Evolutionary conservation across 2,113 vertebrate genomes (phyloP), one percentile per base, ranked within the genome.

Genomic region (Formicarius rufipectus): DNA sequence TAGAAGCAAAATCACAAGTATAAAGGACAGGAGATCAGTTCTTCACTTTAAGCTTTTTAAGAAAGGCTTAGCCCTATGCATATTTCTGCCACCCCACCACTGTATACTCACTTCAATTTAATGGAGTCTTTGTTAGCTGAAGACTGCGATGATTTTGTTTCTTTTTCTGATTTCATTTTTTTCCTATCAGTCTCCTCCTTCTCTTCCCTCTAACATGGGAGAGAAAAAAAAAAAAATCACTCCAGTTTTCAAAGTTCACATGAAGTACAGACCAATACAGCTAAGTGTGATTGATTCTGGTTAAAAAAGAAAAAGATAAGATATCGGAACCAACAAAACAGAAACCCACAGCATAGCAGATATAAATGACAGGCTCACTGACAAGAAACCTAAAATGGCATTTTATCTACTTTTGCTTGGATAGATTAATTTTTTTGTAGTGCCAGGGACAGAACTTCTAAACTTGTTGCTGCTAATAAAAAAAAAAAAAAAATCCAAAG

Each of bases 81-180:
- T 39, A 59, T 19, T 77, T 59, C 35, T 68, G 64, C 37, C 14
- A 89, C 30, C 40, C 69, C 49, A 56, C 35, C 45, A 22, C 56
- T 45, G 30, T 19, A 53, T 89, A 98, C 98, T 97, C 96, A 99
- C 99, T 98, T 97, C 68, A 71, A 31, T 97, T 97, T 98, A 86
- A 17, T 47, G 42, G 96, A 96, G 71, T 95, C 94, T 91, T 95
- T 96, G 35, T 87, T 88, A 84, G 79, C 49, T 76, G 97, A 97
- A 64, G 83, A 63, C 18, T 85, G 87, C 37, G 72, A 33, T 6
- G 59, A 50, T 85, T 98, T 98, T 55, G 68, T 40, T 62, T 96
- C 97, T 85, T 98, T 98, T 73, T 97, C 97, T 77, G 96, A 92
- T 92, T 97, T 98, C 7, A 39, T 95, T 95, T 98, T 99, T 97